These are phyloP conservation scores for Eilema caniola DNA, from an alignment of 2,888 invertebrate genomes.

Conservation along the genomic window DNA sequence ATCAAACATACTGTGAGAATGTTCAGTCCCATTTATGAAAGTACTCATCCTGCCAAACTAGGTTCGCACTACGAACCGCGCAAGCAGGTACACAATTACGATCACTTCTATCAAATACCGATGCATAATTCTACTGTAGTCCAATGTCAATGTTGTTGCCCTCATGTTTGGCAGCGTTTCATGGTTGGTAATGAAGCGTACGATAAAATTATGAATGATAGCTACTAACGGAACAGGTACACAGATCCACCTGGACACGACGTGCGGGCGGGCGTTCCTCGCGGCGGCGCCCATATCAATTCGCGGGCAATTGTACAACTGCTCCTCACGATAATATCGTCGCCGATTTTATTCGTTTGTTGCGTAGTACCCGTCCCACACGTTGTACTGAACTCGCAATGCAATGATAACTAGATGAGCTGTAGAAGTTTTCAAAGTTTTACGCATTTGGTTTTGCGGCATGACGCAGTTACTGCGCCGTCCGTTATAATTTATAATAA, in stretches of 20 bases:
- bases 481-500: constrained; percentile 44
- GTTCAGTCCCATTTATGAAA: constrained; percentile 43
- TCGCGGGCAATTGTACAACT: constrained; percentile 72
- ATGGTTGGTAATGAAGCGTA: constrained; percentile 35
- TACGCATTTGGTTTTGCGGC: constrained; percentile 65
- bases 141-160: constrained; percentile 33
- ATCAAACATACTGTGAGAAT: constrained; percentile 49
- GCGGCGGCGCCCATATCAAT: constrained; percentile 84
- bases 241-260: constrained; percentile 83
- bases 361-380: constrained; percentile 75
- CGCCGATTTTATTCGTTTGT: constrained; percentile 80
- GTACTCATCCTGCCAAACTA: constrained; percentile 37
- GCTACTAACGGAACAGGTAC: constrained; percentile 79
- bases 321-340: constrained; percentile 70
- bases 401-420: constrained; percentile 73
- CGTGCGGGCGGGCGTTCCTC: constrained; percentile 83
- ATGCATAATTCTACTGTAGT: constrained; percentile 20
- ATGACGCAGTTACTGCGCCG: constrained; percentile 59
- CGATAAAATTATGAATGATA: constrained; percentile 41
- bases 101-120: constrained; percentile 21
- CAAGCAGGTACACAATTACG: background rate
- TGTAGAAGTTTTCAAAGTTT: constrained; percentile 65
- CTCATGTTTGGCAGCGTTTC: constrained; percentile 41
- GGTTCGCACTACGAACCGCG: background rate
- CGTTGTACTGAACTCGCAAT: constrained; percentile 75